Conservation (phyloP, 2,888 invertebrate species). For the Drosophila dives region DNA sequence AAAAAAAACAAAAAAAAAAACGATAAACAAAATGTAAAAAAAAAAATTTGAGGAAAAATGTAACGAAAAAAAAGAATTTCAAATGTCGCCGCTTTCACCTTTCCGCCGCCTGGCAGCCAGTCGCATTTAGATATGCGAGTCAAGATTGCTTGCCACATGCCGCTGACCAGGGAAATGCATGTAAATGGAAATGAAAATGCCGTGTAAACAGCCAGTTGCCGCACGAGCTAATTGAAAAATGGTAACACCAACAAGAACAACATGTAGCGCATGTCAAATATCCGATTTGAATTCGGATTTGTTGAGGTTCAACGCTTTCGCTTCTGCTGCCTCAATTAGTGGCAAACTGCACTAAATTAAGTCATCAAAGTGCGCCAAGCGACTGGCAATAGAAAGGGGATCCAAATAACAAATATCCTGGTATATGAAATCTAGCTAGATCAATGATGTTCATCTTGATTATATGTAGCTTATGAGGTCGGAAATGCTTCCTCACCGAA, state of each 20-base stretch:
- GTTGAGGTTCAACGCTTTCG: slow-evolving; percentile 26
- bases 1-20: slow-evolving; percentile 7
- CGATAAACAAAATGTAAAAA: not conserved
- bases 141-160: slow-evolving; percentile 22
- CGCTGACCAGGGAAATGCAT: slow-evolving; percentile 60
- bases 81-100: slow-evolving; percentile 63
- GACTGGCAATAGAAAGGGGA: not conserved
- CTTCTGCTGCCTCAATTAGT: slow-evolving; percentile 51
- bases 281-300: slow-evolving; percentile 22
- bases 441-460: not conserved
- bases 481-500: not conserved
- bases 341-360: slow-evolving; percentile 18
- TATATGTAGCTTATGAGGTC: not conserved
- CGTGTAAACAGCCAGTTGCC: slow-evolving; percentile 42
- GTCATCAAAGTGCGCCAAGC: slow-evolving; percentile 9
- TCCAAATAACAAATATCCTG: not conserved
- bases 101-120: slow-evolving; percentile 16
- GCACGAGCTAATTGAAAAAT: slow-evolving; percentile 61
- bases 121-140: slow-evolving; percentile 35
- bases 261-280: slow-evolving; percentile 23
- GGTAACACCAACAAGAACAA: slow-evolving; percentile 17
- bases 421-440: not conserved
- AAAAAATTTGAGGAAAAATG: not conserved
- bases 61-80: slow-evolving; percentile 44
- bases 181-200: slow-evolving; percentile 56